Percentiles rank a stretch among this genome's conserved stretches.
phyloP scores from a whole-genome alignment of 2,888 invertebrate species.

The Netelia melanura region DNA sequence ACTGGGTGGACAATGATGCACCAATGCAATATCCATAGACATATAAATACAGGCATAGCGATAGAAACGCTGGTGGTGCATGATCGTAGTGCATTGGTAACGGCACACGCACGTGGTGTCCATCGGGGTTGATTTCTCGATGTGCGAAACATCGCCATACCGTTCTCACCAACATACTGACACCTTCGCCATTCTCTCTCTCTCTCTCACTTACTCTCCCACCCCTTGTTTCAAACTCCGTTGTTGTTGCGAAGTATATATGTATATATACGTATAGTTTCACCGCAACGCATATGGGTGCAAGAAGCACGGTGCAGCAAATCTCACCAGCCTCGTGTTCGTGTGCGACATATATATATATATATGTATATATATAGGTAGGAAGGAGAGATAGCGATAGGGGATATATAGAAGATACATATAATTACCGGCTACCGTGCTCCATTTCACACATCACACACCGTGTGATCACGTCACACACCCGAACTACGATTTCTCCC shows the following conservation, averaged over 20 bases:
- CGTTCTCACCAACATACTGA: conserved; percentile 48
- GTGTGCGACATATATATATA: conserved; percentile 4
- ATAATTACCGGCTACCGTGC: conserved; percentile 70
- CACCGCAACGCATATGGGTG: conserved; percentile 40
- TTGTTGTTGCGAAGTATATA: conserved; percentile 54
- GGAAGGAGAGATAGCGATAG: conserved; percentile 41
- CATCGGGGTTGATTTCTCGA: conserved; percentile 76
- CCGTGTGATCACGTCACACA: conserved; percentile 79
- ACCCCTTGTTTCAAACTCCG: conserved; percentile 47
- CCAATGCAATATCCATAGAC: conserved; percentile 16
- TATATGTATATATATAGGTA: conserved; percentile 10
- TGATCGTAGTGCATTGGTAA: conserved; percentile 72
- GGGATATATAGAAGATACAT: conserved; percentile 67
- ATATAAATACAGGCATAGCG: neutral
- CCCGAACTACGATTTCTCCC: conserved; percentile 58
- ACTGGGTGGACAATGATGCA: conserved; percentile 67
- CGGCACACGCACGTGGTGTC: conserved; percentile 80
- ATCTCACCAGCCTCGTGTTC: conserved; percentile 30
- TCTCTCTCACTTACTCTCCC: conserved; percentile 37
- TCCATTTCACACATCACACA: conserved; percentile 84
- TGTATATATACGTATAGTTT: neutral
- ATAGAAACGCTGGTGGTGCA: conserved; percentile 57
- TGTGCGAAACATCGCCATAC: conserved; percentile 73
- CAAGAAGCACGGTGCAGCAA: conserved; percentile 41
- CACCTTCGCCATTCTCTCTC: conserved; percentile 50